Evolutionary conservation across 2,113 vertebrate species (phyloP).

Genomic region (Bucco capensis): DNA sequence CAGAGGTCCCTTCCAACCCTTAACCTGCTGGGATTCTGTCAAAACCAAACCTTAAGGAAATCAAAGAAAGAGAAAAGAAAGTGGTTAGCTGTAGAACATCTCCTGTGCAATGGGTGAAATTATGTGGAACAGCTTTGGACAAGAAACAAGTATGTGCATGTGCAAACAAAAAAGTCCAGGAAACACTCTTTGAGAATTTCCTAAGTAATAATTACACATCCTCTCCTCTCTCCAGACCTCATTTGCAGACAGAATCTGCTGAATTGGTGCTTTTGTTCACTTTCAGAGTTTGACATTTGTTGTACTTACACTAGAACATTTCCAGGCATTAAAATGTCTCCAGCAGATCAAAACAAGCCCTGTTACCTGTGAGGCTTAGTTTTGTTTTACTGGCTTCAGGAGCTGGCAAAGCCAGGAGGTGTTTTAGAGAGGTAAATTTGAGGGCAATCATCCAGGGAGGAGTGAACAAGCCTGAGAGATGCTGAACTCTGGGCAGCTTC

Average conservation of each 20-base stretch:
- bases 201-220: neutral
- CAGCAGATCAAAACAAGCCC: neutral
- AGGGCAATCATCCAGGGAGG: neutral
- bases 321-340: neutral
- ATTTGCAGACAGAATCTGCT: neutral
- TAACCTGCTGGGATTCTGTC: no score
- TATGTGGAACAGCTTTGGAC: neutral
- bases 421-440: neutral
- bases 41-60: no score
- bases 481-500: neutral
- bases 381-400: neutral
- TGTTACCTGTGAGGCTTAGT: neutral
- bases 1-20: no score
- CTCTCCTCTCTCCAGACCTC: neutral
- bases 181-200: neutral
- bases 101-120: neutral
- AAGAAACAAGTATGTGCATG: neutral
- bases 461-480: neutral
- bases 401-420: neutral
- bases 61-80: no score
- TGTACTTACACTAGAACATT: neutral
- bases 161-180: neutral
- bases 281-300: neutral
- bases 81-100: neutral
- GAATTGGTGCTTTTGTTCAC: neutral